Conservation (phyloP, 2,888 invertebrate genomes). For the Itoplectis maculator region DNA sequence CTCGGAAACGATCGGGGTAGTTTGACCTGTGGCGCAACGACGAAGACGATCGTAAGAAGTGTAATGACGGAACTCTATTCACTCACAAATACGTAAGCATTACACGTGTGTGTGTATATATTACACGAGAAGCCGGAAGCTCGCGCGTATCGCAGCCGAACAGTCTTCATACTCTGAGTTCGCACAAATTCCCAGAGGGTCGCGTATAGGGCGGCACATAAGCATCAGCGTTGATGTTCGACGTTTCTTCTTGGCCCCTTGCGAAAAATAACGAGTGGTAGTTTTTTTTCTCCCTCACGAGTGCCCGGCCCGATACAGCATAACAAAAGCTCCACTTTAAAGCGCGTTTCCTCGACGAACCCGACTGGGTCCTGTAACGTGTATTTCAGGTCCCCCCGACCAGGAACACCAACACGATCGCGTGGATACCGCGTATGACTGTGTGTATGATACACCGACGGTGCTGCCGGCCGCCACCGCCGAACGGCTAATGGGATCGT, state of each 20-base stretch:
- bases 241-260: neutral
- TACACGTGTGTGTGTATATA: neutral
- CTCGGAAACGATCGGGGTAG: neutral
- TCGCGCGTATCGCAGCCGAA: conserved; percentile 13
- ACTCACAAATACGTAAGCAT: neutral
- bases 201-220: neutral
- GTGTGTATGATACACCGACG: conserved; percentile 11
- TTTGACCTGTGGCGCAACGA: conserved; percentile 1
- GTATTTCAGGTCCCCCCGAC: neutral
- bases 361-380: conserved; percentile 10
- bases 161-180: neutral
- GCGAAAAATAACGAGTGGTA: conserved; percentile 38
- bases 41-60: conserved; percentile 20
- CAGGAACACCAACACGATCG: neutral
- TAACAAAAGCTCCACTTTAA: conserved; percentile 47
- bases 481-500: conserved; percentile 50
- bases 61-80: conserved; percentile 26
- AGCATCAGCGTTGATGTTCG: neutral
- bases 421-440: neutral
- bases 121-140: neutral
- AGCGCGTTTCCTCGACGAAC: conserved; percentile 44
- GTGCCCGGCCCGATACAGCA: conserved; percentile 20
- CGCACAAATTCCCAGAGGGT: conserved; percentile 6
- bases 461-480: neutral
- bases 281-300: conserved; percentile 32